Percentiles rank a stretch among this genome's conserved stretches.
Evolutionary conservation across 2,113 vertebrate species (phyloP).

Genomic region (Notothenia coriiceps): DNA sequence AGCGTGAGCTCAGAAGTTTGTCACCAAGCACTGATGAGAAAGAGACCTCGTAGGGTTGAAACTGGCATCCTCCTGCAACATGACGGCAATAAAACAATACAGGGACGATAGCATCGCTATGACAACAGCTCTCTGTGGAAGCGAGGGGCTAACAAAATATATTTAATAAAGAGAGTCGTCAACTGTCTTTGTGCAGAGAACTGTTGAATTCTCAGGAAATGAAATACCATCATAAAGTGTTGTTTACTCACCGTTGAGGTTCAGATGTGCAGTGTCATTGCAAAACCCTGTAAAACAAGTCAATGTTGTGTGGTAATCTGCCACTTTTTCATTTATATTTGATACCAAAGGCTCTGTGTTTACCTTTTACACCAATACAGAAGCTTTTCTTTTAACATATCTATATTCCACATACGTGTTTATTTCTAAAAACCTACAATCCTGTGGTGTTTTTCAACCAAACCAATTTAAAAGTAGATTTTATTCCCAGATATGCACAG

Average conservation of each 20-base stretch:
- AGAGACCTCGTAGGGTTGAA: background rate
- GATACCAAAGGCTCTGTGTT: too few relatives aligned
- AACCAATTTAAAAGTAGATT: background rate
- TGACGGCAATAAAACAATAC: conserved; percentile 9
- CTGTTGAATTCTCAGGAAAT: conserved; percentile 1
- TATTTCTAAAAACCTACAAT: too few relatives aligned
- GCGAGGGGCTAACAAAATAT: conserved; percentile 9
- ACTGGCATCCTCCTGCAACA: background rate
- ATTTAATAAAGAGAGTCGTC: conserved; percentile 13
- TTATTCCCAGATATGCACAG: background rate
- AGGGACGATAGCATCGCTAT: conserved; percentile 30
- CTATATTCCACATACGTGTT: background rate
- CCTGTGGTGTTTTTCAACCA: background rate
- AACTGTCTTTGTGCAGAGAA: conserved; percentile 5
- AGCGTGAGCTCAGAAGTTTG: background rate
- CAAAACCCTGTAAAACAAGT: too few relatives aligned
- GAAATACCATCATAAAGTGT: background rate
- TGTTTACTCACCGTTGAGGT: background rate
- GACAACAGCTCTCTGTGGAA: conserved; percentile 42
- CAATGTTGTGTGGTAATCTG: too few relatives aligned
- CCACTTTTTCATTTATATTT: too few relatives aligned
- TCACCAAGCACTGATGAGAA: background rate
- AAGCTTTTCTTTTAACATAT: background rate
- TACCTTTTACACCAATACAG: background rate
- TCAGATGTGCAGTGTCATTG: background rate